phyloP scores from a whole-genome alignment of 2,113 vertebrate species.

The Boulengeromyrus knoepffleri region DNA sequence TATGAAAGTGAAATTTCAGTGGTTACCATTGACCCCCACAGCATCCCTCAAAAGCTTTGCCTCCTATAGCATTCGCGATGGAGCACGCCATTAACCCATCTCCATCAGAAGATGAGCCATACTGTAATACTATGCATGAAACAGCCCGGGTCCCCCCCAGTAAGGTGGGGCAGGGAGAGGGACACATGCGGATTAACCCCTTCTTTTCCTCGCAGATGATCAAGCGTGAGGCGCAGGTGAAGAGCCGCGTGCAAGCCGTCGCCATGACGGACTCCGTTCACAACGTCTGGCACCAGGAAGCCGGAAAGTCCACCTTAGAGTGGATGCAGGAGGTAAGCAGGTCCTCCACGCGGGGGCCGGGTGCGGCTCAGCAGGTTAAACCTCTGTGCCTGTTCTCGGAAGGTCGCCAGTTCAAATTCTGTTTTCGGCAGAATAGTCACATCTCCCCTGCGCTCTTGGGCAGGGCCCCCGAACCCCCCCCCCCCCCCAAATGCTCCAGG shows the following conservation, averaged over 20 bases:
- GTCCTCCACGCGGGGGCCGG: neutral
- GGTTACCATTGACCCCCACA: neutral
- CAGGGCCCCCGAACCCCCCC: neutral
- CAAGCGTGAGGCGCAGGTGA: constrained; percentile 86
- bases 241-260: constrained; percentile 83
- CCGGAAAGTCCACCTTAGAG: constrained; percentile 82
- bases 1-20: neutral
- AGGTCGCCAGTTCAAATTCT: neutral
- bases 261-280: constrained; percentile 95
- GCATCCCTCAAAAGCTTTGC: neutral
- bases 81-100: neutral
- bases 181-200: neutral
- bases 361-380: neutral
- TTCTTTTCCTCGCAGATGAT: constrained; percentile 73
- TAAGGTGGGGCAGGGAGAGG: neutral
- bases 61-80: neutral
- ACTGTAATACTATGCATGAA: neutral
- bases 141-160: neutral
- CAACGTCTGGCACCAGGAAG: constrained; percentile 95
- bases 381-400: neutral
- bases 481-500: neutral
- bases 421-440: neutral
- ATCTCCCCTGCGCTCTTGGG: neutral
- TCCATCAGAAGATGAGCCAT: neutral
- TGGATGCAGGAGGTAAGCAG: constrained; percentile 91